A percentile compares a stretch with the other conserved stretches of the same genome.
Conservation (phyloP, 2,113 vertebrate species). For the Gambusia holbrooki region DNA sequence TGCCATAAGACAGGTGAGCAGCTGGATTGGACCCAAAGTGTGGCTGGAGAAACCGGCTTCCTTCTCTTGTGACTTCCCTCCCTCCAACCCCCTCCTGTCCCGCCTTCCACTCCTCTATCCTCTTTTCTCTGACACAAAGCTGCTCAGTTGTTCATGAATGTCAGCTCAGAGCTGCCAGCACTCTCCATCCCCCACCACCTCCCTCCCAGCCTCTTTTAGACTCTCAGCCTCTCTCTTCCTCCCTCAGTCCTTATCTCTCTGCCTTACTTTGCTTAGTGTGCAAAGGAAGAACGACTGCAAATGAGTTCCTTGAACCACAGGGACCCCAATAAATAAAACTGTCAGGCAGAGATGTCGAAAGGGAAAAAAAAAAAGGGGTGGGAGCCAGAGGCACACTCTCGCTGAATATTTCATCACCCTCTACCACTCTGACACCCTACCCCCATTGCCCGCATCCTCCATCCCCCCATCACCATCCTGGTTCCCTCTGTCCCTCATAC, state of each 20-base stretch:
- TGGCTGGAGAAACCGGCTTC: constrained; percentile 37
- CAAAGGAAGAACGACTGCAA: constrained; percentile 80
- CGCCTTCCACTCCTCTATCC: constrained; percentile 59
- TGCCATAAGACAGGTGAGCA: constrained; percentile 50
- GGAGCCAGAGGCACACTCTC: constrained; percentile 78
- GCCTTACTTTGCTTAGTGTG: constrained; percentile 71
- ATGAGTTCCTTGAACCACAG: constrained; percentile 85
- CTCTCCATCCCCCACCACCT: constrained; percentile 52
- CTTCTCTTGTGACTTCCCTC: constrained; percentile 49
- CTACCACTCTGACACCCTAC: constrained; percentile 68
- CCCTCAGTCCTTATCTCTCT: constrained; percentile 68
- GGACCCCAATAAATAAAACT: constrained; percentile 83
- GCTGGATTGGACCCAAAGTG: constrained; percentile 35
- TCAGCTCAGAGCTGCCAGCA: constrained; percentile 67
- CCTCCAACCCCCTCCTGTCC: constrained; percentile 53
- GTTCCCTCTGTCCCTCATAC: constrained; percentile 51
- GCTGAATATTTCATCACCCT: constrained; percentile 85
- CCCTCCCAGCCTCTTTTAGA: constrained; percentile 40
- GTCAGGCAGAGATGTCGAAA: constrained; percentile 77
- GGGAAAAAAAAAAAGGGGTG: constrained; percentile 39
- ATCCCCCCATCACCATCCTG: constrained; percentile 52
- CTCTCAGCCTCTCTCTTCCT: constrained; percentile 52
- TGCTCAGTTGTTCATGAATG: constrained; percentile 75
- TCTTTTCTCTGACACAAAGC: constrained; percentile 69
- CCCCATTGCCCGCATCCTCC: constrained; percentile 65